Evolutionary conservation across 2,113 vertebrate genomes (phyloP).

Genomic region (Arenaria interpres): DNA sequence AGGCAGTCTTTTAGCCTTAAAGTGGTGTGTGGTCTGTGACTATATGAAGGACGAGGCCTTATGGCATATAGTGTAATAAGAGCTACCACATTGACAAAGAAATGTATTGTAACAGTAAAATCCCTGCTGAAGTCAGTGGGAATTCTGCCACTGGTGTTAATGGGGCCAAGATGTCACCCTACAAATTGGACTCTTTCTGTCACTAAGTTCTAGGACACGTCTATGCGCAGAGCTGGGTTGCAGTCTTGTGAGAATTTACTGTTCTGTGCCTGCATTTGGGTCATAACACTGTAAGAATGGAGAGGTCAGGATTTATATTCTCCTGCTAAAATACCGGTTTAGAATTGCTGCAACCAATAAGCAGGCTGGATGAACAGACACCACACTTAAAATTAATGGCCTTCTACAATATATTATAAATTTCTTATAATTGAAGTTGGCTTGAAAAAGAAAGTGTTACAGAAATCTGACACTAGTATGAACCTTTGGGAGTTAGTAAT

Average conservation of each 20-base stretch:
- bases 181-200: neutral
- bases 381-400: neutral
- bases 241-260: neutral
- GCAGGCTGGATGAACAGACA: neutral
- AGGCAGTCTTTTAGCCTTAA: neutral
- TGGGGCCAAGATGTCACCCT: neutral
- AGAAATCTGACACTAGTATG: slow-evolving; percentile 4
- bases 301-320: slow-evolving; percentile 4
- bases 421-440: neutral
- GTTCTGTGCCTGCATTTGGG: neutral
- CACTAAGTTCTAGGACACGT: neutral
- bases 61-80: neutral
- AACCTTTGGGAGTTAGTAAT: neutral
- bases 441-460: neutral
- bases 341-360: neutral
- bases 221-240: accelerated
- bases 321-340: neutral
- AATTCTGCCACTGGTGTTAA: neutral
- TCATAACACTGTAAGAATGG: neutral
- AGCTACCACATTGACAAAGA: neutral
- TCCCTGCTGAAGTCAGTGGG: neutral
- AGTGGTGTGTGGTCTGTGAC: neutral
- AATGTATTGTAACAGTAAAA: neutral
- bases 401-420: neutral
- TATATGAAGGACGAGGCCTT: neutral